Conservation (phyloP, 2,113 vertebrate genomes). For the Elgaria multicarinata region DNA sequence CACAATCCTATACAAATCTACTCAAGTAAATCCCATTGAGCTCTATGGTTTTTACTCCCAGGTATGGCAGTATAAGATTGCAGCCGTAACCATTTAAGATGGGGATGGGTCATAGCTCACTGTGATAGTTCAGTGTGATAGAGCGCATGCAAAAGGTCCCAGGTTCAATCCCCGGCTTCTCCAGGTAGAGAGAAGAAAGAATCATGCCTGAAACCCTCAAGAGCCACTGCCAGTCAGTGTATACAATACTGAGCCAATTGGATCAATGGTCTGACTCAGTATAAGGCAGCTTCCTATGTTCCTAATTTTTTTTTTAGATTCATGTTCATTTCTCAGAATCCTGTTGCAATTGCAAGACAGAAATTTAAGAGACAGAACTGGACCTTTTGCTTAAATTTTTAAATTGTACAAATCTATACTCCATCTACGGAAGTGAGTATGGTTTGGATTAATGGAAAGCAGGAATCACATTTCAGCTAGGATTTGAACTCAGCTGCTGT, state of each 20-base stretch:
- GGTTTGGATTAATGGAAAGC: background rate
- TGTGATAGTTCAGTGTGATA: too few relatives aligned
- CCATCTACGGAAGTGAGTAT: background rate
- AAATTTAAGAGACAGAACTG: background rate
- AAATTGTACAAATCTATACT: background rate
- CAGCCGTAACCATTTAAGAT: background rate
- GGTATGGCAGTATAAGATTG: background rate
- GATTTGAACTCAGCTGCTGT: background rate
- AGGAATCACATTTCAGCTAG: constrained; percentile 9
- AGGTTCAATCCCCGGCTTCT: too few relatives aligned
- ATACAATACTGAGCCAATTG: too few relatives aligned
- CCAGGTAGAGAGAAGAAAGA: too few relatives aligned
- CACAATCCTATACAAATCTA: background rate
- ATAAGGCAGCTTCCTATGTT: too few relatives aligned
- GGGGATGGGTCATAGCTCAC: too few relatives aligned
- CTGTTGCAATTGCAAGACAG: background rate
- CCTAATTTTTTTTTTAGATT: background rate
- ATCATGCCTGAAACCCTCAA: too few relatives aligned
- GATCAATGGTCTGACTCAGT: too few relatives aligned
- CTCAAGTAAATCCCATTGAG: background rate
- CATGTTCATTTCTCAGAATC: background rate
- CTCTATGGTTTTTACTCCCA: background rate
- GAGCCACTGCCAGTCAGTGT: too few relatives aligned
- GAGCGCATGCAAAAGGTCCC: too few relatives aligned
- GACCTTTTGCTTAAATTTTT: background rate